Evolutionary conservation across 2,113 vertebrate species (phyloP), one percentile per base, ranked within the genome.

Genomic region (Microcebus ravelobensis): DNA sequence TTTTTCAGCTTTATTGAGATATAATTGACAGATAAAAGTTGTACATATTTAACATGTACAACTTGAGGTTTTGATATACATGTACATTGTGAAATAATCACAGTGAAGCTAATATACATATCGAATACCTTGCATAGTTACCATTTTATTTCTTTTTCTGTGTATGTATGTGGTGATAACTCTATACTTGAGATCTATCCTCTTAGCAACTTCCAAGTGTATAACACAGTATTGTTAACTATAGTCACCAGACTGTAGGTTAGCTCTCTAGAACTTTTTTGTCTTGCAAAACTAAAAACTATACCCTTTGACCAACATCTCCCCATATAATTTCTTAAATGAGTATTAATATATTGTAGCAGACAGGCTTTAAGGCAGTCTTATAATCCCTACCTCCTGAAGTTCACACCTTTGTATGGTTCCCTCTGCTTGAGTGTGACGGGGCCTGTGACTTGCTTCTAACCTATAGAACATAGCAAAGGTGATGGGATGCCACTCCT

Each of bases 351-450:
- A 67, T 27, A 79, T 57, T 50, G 3, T 65, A 80, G 27, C 29
- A 81, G 9, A 36, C 23, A 81, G 18, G 34, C 0, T n/a, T 94
- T 76, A 85, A 84, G 23, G 29, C 85, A 9, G 8, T 5, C 18
- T 57, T 3, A 45, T 13, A 52, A 90, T 84, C 42, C 14, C 31
- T 55, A 14, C 6, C 6, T 87, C 25, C 45, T 83, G 7, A 55
- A 94, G 25, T 95, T 94, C 70, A 93, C 17, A 25, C 29, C 20
- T 93, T 83, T 84, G 34, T 90, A 25, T 67, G 7, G 50, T 89
- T 61, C 23, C 31, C 3, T 91, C 52, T 45, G 6, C 61, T 68
- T 95, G 59, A 95, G 68, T 83, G 25, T 85, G 27, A 14, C 11
- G 68, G 50, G 6, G 8, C 29, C 48, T 76, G 10, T 83, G 63